Evolutionary conservation across 2,888 invertebrate genomes (phyloP).

Genomic region (Coecobrya sp.): DNA sequence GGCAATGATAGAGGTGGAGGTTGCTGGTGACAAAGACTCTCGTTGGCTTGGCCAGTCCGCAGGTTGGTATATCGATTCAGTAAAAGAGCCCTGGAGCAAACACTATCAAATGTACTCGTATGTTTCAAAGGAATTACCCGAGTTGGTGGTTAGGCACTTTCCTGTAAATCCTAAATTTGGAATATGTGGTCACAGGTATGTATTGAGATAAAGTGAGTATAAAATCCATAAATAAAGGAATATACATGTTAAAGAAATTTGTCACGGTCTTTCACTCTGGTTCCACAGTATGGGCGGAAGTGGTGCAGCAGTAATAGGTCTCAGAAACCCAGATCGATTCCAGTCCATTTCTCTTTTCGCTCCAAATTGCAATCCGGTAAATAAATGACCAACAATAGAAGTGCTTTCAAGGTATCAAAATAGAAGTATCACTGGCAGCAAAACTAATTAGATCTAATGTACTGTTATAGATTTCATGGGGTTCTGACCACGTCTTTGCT

Average conservation of each 20-base stretch:
- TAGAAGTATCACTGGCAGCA: too few species aligned
- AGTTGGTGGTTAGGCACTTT: conserved; percentile 93
- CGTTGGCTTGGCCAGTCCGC: conserved; percentile 98
- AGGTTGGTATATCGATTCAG: conserved; percentile 98
- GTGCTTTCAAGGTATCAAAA: too few species aligned
- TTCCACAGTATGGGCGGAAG: conserved; percentile 73
- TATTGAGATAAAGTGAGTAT: background rate
- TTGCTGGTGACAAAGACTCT: conserved; percentile 96
- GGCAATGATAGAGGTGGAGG: conserved; percentile 63
- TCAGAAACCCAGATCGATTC: conserved; percentile 74
- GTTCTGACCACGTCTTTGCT: conserved; percentile 92
- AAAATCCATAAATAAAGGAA: too few species aligned
- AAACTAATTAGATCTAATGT: too few species aligned
- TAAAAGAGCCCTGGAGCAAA: conserved; percentile 95
- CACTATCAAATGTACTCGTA: conserved; percentile 99
- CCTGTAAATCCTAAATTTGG: conserved; percentile 88
- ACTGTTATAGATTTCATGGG: conserved; percentile 91
- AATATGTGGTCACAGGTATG: conserved; percentile 78
- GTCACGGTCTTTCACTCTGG: background rate
- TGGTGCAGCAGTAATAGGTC: conserved; percentile 64
- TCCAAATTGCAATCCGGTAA: conserved; percentile 96
- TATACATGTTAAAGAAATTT: too few species aligned
- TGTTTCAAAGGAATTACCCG: conserved; percentile 94
- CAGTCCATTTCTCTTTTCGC: conserved; percentile 95
- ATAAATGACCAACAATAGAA: too few species aligned